These are phyloP conservation scores for Ormia ochracea DNA, from an alignment of 2,888 invertebrate species.

Conservation along the genomic window DNA sequence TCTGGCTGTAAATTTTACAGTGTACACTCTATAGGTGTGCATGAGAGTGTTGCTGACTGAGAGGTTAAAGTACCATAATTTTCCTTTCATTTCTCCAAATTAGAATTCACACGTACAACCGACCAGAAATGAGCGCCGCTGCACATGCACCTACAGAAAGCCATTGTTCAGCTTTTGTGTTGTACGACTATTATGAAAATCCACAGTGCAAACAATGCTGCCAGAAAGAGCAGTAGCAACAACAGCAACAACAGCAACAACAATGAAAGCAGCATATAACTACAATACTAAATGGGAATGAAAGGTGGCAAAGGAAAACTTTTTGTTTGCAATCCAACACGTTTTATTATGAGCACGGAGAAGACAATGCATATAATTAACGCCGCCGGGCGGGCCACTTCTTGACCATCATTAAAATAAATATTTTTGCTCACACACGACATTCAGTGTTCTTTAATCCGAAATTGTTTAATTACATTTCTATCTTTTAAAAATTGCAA, in stretches of 20 bases:
- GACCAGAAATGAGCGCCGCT: not conserved
- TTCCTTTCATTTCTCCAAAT: not conserved
- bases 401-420: too few relatives aligned
- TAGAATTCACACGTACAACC: not conserved
- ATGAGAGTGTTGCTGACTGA: constrained; percentile 5
- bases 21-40: too few relatives aligned
- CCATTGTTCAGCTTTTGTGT: constrained; percentile 24
- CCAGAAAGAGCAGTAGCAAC: constrained; percentile 36
- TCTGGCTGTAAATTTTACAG: not conserved
- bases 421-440: too few relatives aligned
- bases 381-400: too few relatives aligned
- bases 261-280: constrained; percentile 1
- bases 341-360: too few relatives aligned
- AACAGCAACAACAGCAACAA: not conserved
- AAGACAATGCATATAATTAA: too few relatives aligned
- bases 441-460: too few relatives aligned
- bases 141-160: not conserved
- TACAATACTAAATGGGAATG: not conserved
- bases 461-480: too few relatives aligned
- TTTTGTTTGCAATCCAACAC: too few relatives aligned
- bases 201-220: constrained; percentile 25
- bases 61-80: constrained; percentile 54
- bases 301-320: too few relatives aligned
- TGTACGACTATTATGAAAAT: constrained; percentile 14
- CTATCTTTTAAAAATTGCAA: not conserved